Evolutionary conservation across 2,797 vertebrate genomes (phyloP).

Genomic region (Erethizon dorsatum): DNA sequence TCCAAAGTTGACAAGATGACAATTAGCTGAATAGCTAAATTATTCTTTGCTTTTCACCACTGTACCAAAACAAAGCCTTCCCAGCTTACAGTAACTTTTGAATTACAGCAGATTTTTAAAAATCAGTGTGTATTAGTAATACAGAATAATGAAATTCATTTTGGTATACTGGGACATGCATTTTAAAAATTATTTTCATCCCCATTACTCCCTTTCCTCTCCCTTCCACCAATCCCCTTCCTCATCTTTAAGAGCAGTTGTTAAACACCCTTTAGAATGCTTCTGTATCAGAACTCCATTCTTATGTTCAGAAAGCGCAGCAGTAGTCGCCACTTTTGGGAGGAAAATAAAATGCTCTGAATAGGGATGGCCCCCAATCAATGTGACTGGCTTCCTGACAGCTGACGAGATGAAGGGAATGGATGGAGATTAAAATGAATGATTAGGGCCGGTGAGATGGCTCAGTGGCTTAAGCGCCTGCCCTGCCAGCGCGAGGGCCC

Average conservation of each 20-base stretch:
- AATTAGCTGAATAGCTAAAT: constrained; percentile 65
- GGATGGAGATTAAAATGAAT: not conserved
- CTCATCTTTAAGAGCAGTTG: not conserved
- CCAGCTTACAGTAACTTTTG: constrained; percentile 22
- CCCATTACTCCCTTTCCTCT: not conserved
- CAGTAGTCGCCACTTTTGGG: constrained; percentile 27
- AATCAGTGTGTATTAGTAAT: not conserved
- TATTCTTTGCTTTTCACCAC: constrained; percentile 41
- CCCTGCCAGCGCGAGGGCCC: no score
- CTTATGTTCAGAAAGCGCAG: not conserved
- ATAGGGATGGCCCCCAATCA: constrained; percentile 18
- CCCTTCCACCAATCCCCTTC: not conserved
- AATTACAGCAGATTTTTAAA: constrained; percentile 56
- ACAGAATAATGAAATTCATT: not conserved
- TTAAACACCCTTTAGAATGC: constrained; percentile 14
- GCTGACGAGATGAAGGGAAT: constrained; percentile 43
- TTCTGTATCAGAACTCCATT: constrained; percentile 57
- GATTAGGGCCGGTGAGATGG: no score
- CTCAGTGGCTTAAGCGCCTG: no score
- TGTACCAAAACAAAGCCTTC: constrained; percentile 64
- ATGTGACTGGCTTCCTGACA: not conserved
- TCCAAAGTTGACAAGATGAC: constrained; percentile 51
- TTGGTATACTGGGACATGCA: not conserved
- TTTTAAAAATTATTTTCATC: not conserved
- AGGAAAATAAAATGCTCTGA: not conserved